A percentile compares a stretch with the other conserved stretches of the same genome.
phyloP scores from a whole-genome alignment of 2,113 vertebrate genomes.

The Spea multiplicata region DNA sequence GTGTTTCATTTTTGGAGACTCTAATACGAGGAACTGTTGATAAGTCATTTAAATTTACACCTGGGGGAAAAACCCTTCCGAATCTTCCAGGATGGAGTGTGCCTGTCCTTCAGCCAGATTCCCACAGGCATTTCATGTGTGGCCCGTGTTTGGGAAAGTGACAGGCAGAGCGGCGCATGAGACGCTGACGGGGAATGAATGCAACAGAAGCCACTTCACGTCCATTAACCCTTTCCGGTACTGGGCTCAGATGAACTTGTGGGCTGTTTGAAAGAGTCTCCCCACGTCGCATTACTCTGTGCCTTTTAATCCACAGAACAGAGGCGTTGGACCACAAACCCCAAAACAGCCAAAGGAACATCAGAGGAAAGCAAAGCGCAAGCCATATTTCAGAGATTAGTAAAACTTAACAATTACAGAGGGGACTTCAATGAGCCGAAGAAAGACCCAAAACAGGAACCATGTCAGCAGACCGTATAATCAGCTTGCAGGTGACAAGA shows the following conservation, averaged over 20 bases:
- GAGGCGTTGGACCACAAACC: constrained; percentile 21
- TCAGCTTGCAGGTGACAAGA: constrained; percentile 30
- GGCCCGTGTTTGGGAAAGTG: constrained; percentile 35
- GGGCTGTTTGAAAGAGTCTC: constrained; percentile 12
- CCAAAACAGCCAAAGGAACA: constrained; percentile 26
- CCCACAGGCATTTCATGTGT: constrained; percentile 42
- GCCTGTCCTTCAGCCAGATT: constrained; percentile 43
- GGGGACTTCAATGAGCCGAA: constrained; percentile 26
- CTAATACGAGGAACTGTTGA: constrained; percentile 27
- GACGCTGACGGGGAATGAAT: neutral
- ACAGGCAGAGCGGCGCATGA: constrained; percentile 10
- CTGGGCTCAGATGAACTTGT: neutral
- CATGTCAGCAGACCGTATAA: constrained; percentile 13
- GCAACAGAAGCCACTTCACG: neutral
- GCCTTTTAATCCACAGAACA: constrained; percentile 26
- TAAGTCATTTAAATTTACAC: constrained; percentile 19
- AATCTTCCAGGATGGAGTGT: constrained; percentile 42
- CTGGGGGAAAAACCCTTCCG: constrained; percentile 32
- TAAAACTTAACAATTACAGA: constrained; percentile 36
- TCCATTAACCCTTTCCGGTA: neutral
- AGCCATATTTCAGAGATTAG: constrained; percentile 30
- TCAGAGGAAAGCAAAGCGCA: constrained; percentile 21
- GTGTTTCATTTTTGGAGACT: neutral
- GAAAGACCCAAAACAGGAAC: constrained; percentile 1
- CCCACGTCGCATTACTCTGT: constrained; percentile 15